Base-by-base conservation (phyloP, 2,888 invertebrate species). In the Eilema depressum region DNA sequence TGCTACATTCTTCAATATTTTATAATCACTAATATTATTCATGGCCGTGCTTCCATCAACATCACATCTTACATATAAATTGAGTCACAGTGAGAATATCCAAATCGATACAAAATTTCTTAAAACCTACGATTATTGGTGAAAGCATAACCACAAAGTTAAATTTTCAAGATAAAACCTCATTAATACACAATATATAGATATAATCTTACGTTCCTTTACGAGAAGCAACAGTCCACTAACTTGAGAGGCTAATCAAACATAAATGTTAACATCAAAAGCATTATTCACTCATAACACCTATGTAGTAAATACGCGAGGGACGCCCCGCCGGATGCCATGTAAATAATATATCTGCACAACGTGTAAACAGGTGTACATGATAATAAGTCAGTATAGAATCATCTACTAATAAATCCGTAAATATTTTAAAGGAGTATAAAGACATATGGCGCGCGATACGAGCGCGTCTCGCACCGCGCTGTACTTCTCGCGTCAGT, bases 181-280 rank as follows among this genome's bases (percentile, higher is more conserved):
- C 75, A 83, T 87, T 87, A 87, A 86, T 87, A 87, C 81, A 83
- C 89, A 88, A 86, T 79, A 81, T 83, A 80, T 84, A 78, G 53
- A 53, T 53, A 53, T 53, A 53, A 53, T 53, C 80, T 82, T 77
- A 77, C 78, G 80, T 78, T 79, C 79, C 71, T 83, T 82, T 75
- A 82, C 76, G 81, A 83, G 88, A 90, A 91, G 90, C 89, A 87
- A 84, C 83, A 86, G 81, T 86, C 78, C 80, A 86, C 85, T 87
- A 85, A 77, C 83, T 87, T 77, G 79, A 83, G 73, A 83, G 73
- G 84, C 86, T 85, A 88, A 85, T 82, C 78, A 83, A 88, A 88
- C 83, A 81, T 84, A 86, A 85, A 72, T 81, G 82, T 88, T 78
- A 88, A 91, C 91, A 91, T 89, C 87, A 82, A 92, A 92, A 91